Conservation (phyloP, 2,797 vertebrate species). For the Molossus molossus region DNA sequence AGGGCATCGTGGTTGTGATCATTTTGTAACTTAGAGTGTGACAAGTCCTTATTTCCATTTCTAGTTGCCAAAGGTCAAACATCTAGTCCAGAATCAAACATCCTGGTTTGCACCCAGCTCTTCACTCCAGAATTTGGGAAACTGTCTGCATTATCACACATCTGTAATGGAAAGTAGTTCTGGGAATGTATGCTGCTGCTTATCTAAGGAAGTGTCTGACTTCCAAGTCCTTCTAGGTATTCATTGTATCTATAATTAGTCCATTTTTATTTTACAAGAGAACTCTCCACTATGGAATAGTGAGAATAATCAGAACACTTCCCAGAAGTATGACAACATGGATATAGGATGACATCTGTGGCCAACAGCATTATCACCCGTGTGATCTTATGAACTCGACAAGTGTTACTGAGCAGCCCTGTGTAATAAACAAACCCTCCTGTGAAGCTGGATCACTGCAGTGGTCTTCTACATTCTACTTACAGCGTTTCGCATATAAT, state of each 20-base stretch:
- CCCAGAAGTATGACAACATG: not conserved
- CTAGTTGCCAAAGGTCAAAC: not conserved
- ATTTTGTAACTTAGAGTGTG: not conserved
- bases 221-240: not conserved
- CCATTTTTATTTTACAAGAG: not conserved
- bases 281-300: not conserved
- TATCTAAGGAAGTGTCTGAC: not conserved
- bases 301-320: not conserved
- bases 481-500: not conserved
- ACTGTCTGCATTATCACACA: not conserved
- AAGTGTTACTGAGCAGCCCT: not conserved
- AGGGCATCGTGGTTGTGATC: not conserved
- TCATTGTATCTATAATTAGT: not conserved
- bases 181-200: not conserved
- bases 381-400: not conserved
- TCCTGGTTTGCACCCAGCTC: not conserved
- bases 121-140: not conserved
- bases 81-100: not conserved
- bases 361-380: not conserved
- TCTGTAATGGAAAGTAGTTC: not conserved
- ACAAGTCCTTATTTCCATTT: conserved; percentile 47
- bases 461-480: not conserved
- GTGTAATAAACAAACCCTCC: not conserved
- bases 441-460: not conserved
- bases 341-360: not conserved